phyloP scores from a whole-genome alignment of 2,888 invertebrate genomes.

The Conops quadrifasciatus region DNA sequence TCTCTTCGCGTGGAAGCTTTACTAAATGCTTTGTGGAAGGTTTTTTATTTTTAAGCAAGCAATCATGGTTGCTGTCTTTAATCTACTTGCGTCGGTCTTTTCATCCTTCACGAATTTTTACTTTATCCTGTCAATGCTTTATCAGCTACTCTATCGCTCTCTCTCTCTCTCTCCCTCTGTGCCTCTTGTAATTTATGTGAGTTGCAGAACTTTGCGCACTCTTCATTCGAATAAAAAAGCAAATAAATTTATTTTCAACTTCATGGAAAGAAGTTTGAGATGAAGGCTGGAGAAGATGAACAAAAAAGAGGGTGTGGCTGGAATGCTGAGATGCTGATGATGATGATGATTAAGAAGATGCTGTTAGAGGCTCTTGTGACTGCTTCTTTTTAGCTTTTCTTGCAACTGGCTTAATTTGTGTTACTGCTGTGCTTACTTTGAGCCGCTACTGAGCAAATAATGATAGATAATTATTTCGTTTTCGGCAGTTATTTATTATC shows the following conservation, averaged over 20 bases:
- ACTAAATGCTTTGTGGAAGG: too few species aligned
- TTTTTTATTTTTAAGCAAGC: too few species aligned
- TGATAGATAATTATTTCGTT: conserved; percentile 21
- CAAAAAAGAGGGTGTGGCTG: not conserved
- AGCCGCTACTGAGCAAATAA: conserved; percentile 23
- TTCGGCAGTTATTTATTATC: not conserved
- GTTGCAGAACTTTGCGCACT: conserved; percentile 30
- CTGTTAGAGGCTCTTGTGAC: not conserved
- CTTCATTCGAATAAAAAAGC: conserved; percentile 26
- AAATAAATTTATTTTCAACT: conserved; percentile 28
- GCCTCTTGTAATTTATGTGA: conserved; percentile 31
- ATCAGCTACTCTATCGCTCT: not conserved
- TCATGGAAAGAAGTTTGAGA: not conserved
- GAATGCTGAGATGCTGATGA: not conserved
- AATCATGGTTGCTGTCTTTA: not conserved
- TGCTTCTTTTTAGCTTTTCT: conserved; percentile 1
- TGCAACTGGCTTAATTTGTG: conserved; percentile 13
- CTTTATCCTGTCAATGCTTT: not conserved
- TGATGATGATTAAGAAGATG: too few species aligned
- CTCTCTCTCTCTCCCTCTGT: not conserved
- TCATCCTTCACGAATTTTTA: conserved; percentile 6
- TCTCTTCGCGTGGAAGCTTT: too few species aligned
- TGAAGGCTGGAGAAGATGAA: not conserved
- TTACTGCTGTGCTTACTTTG: conserved; percentile 13
- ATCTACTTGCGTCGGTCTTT: not conserved